A percentile compares a stretch with the other conserved stretches of the same genome.
Evolutionary conservation across 2,797 vertebrate genomes (phyloP).

Genomic region (Trachops cirrhosus): DNA sequence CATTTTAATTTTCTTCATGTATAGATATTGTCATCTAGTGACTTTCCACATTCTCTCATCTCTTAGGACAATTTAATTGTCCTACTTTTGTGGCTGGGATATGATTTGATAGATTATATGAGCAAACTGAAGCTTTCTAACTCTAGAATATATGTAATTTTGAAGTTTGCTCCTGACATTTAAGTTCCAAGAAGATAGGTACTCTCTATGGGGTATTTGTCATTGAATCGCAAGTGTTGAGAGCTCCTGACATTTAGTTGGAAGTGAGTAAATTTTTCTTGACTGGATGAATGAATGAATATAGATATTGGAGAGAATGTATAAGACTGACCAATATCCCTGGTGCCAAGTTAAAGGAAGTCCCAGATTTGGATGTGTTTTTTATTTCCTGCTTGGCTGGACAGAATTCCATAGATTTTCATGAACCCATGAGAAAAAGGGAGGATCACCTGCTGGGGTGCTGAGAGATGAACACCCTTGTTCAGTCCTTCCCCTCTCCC

Average conservation of each 20-base stretch:
- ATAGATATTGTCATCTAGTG: neutral
- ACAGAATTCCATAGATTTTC: neutral
- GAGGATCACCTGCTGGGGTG: neutral
- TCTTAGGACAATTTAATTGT: neutral
- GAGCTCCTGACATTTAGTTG: neutral
- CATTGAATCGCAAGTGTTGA: neutral
- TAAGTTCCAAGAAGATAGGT: constrained; percentile 5
- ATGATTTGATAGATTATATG: neutral
- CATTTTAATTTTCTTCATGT: neutral
- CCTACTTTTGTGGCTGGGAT: neutral
- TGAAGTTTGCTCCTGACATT: neutral
- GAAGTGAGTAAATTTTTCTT: neutral
- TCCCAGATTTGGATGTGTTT: neutral
- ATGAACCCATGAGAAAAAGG: neutral
- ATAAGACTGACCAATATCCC: neutral
- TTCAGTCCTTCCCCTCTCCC: neutral
- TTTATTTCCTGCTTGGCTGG: neutral
- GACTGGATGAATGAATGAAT: neutral
- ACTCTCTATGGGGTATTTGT: neutral
- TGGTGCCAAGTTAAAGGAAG: neutral
- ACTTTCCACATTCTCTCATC: neutral
- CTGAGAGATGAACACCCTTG: neutral
- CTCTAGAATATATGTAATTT: neutral
- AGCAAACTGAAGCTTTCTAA: constrained; percentile 23
- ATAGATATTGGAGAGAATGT: neutral